Evolutionary conservation across 2,797 vertebrate genomes (phyloP), one percentile per base, ranked within the genome.

Genomic region (Taeniopygia guttata): DNA sequence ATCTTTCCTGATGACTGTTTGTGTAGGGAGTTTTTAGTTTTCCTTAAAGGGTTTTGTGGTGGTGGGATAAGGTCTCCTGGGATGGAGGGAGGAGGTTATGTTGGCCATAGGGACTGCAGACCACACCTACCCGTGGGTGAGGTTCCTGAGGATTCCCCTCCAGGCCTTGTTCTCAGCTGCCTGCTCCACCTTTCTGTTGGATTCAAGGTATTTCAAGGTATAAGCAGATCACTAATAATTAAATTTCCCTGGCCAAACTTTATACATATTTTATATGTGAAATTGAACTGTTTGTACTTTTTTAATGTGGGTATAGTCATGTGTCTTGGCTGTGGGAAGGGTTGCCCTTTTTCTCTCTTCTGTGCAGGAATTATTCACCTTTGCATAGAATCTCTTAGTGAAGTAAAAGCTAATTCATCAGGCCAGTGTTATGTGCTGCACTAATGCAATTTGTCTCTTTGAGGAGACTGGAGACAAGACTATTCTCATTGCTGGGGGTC

Each of bases 41-140:
- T 66, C 19, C 17, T 30, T 18, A 8, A n/a, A 76, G 55, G 8
- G 5, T 69, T 43, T 76, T 13, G 3, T 30, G 43, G 40, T 45
- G 13, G 6, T 68, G 23, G 38, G 13, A 13, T 26, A 18, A 68
- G 18, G 9, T 62, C 16, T 83, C n/a, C 27, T 69, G 43, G 25
- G 27, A 30, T 36, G 11, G 7, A 36, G 30, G 36, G 13, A n/a
- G 16, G 11, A 66, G 43, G 32, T 67, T 30, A 0, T 16, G 7
- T 26, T 63, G 4, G 52, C 25, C 0, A 0, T 7, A 34, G 52
- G 17, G 52, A 45, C 29, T 55, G 27, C 52, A 40, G 32, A 7
- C n/a, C 45, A 1, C 0, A 0, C 15, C 20, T n/a, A 8, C 17
- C 27, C 17, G 5, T 3, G 9, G 42, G 8, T 0, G 10, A 40